A percentile compares a stretch with the other conserved stretches of the same genome.
phyloP scores from a whole-genome alignment of 2,113 vertebrate species.

The Synodontis membranacea region DNA sequence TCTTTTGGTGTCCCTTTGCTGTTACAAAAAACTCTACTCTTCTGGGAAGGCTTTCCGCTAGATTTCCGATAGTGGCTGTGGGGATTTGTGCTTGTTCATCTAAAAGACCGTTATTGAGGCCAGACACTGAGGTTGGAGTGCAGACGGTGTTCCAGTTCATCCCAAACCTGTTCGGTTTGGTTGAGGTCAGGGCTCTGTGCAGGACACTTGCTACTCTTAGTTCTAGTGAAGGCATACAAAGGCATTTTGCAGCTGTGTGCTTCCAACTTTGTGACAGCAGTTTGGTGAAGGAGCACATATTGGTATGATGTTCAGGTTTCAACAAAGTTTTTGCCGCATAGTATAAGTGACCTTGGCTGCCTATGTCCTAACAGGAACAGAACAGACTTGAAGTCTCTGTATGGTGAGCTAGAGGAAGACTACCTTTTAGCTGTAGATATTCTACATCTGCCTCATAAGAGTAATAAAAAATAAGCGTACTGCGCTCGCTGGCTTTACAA shows the following conservation, averaged over 20 bases:
- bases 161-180: background rate
- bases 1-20: background rate
- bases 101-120: too few relatives aligned
- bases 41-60: background rate
- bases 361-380: background rate
- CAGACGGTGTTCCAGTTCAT: background rate
- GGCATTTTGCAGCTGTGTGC: background rate
- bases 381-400: background rate
- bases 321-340: background rate
- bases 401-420: background rate
- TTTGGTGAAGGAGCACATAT: background rate
- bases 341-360: background rate
- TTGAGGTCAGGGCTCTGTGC: background rate
- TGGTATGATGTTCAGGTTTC: background rate
- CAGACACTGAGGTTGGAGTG: background rate
- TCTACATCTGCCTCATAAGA: background rate
- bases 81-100: too few relatives aligned
- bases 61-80: background rate
- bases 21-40: background rate
- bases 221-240: too few relatives aligned
- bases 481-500: background rate
- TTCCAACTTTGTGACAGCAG: background rate
- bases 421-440: background rate
- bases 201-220: background rate
- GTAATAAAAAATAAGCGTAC: background rate